These are phyloP conservation scores for Andrena chrysosceles DNA, from an alignment of 2,888 invertebrate species.

Conservation along the genomic window DNA sequence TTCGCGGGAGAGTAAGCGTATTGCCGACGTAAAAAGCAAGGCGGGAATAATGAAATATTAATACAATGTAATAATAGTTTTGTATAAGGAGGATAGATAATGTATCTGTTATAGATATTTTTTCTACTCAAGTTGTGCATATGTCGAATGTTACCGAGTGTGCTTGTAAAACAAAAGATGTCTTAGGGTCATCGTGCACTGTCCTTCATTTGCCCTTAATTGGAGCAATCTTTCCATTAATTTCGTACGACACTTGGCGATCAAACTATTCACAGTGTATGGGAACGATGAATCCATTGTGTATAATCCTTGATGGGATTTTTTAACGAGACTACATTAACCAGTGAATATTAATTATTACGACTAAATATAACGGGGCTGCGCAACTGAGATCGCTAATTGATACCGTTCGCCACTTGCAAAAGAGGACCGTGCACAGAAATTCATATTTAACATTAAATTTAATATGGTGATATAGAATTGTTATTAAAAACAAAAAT, in stretches of 20 bases:
- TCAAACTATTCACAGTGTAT: constrained; percentile 36
- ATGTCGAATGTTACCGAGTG: constrained; percentile 76
- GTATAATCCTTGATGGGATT: constrained; percentile 19
- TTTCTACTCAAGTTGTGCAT: constrained; percentile 80
- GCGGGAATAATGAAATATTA: constrained; percentile 72
- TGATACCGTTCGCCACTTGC: constrained; percentile 41
- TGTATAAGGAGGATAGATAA: constrained; percentile 77
- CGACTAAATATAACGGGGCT: constrained; percentile 12
- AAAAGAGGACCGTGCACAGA: constrained; percentile 70
- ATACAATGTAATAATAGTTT: constrained; percentile 78
- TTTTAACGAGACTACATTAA: constrained; percentile 31
- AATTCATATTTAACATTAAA: constrained; percentile 63
- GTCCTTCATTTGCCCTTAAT: constrained; percentile 71
- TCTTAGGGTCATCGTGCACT: constrained; percentile 73
- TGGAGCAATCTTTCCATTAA: constrained; percentile 34
- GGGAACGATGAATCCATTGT: constrained; percentile 6
- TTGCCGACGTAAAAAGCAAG: constrained; percentile 60
- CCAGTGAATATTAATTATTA: not conserved
- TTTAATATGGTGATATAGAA: constrained; percentile 63
- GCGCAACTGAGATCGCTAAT: constrained; percentile 17
- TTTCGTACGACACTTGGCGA: constrained; percentile 42
- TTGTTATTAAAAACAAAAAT: constrained; percentile 64
- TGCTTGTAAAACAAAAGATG: constrained; percentile 74
- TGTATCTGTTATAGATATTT: constrained; percentile 81
- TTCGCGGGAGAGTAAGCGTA: constrained; percentile 58